Conservation (phyloP, 2,888 invertebrate genomes). For the Macrosiphum euphorbiae region DNA sequence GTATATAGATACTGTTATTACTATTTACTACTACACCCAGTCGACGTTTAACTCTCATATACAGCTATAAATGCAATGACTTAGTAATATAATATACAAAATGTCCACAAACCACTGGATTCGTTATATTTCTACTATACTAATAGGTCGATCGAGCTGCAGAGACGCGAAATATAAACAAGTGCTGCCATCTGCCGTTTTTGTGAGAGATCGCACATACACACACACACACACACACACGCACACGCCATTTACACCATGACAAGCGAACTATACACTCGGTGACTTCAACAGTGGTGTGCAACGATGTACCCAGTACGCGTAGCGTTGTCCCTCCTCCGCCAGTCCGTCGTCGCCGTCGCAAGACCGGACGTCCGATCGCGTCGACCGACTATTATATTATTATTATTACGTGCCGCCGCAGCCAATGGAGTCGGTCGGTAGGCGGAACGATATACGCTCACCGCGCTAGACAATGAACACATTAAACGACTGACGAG, state of each 20-base stretch:
- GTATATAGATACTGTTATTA: background rate
- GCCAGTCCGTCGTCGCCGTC: background rate
- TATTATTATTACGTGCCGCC: background rate
- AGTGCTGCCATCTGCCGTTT: conserved; percentile 49
- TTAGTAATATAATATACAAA: background rate
- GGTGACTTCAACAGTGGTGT: conserved; percentile 45
- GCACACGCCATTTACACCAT: background rate
- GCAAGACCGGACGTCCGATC: conserved; percentile 42
- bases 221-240: background rate
- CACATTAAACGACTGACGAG: conserved; percentile 45
- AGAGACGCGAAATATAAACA: background rate
- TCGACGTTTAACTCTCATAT: background rate
- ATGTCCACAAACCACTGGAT: too few species aligned
- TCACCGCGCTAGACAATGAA: conserved; percentile 52
- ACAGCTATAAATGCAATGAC: background rate
- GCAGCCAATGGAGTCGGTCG: conserved; percentile 49
- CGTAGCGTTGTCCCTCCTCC: background rate
- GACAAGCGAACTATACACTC: background rate
- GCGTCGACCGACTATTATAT: background rate
- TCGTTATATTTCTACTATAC: too few species aligned
- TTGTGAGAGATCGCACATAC: background rate
- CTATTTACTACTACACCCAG: background rate
- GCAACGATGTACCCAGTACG: background rate
- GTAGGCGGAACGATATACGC: conserved; percentile 49
- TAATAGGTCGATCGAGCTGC: background rate